Conservation (phyloP, 1,140 invertebrate genomes). For the Drosophila willistoni region DNA sequence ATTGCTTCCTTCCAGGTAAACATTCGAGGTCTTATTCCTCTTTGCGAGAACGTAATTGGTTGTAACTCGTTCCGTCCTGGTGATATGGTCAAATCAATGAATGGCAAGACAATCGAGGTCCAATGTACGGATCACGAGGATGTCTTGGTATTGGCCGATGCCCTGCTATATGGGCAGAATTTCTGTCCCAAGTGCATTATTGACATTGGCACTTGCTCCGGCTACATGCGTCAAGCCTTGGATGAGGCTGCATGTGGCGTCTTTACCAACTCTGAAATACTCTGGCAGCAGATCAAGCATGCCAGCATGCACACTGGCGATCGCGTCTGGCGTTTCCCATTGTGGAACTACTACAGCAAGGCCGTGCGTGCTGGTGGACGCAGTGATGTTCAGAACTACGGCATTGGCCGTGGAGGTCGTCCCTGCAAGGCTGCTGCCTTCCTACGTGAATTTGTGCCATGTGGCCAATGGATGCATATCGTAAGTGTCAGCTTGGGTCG, state of each 20-base stretch:
- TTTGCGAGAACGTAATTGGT: constrained; percentile 94
- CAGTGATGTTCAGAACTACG: constrained; percentile 93
- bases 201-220: constrained; percentile 92
- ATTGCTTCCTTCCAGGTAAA: constrained; percentile 84
- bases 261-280: constrained; percentile 88
- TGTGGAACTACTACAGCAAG: constrained; percentile 91
- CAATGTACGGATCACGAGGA: constrained; percentile 97
- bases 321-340: constrained; percentile 94
- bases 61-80: constrained; percentile 93
- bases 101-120: constrained; percentile 93
- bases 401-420: constrained; percentile 87
- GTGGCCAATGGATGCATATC: constrained; percentile 91
- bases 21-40: constrained; percentile 90
- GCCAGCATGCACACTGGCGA: constrained; percentile 91
- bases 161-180: constrained; percentile 90
- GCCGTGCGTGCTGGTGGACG: constrained; percentile 87
- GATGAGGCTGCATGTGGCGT: constrained; percentile 92
- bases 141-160: constrained; percentile 94
- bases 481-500: constrained; percentile 87
- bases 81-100: constrained; percentile 92
- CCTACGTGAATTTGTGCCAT: constrained; percentile 92
- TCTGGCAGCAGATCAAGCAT: constrained; percentile 87
- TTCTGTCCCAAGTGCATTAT: constrained; percentile 87
- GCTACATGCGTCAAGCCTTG: constrained; percentile 89
- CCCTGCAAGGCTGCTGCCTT: constrained; percentile 95